Percentiles rank a stretch among this genome's conserved stretches.
These are phyloP conservation scores for Drosophila sturtevanti DNA, from an alignment of 1,140 invertebrate species.

Conservation along the genomic window DNA sequence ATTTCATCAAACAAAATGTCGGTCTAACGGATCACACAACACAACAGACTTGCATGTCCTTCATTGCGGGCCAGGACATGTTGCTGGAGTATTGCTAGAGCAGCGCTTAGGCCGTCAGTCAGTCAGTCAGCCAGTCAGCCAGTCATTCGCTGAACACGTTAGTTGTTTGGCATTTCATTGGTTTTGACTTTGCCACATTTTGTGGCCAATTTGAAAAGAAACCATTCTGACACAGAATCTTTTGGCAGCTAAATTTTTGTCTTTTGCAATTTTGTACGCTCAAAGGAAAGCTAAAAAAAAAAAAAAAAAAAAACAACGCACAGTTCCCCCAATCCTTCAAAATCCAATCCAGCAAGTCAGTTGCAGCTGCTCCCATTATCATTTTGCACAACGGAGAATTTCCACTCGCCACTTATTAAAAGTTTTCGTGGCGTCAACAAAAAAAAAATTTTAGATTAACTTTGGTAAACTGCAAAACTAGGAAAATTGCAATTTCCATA, in stretches of 20 bases:
- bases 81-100: slow-evolving; percentile 6
- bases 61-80: slow-evolving; percentile 39
- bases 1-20: slow-evolving; percentile 72
- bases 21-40: slow-evolving; percentile 47
- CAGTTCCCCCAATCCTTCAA: not conserved
- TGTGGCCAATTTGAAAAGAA: not conserved
- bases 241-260: not conserved
- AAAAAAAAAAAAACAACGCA: no score
- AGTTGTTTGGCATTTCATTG: slow-evolving; percentile 50
- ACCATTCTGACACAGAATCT: not conserved
- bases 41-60: slow-evolving; percentile 53
- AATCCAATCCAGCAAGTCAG: not conserved
- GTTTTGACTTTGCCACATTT: slow-evolving; percentile 35
- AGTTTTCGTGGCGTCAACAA: slow-evolving; percentile 19
- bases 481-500: slow-evolving; percentile 22
- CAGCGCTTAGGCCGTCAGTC: slow-evolving; percentile 61
- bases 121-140: slow-evolving; percentile 50
- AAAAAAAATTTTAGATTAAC: slow-evolving; percentile 43
- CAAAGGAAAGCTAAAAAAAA: no score
- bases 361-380: not conserved
- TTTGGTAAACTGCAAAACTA: slow-evolving; percentile 38
- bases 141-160: slow-evolving; percentile 34
- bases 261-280: not conserved
- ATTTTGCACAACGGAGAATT: not conserved
- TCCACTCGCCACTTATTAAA: slow-evolving; percentile 1